Evolutionary conservation across 1,140 invertebrate genomes (phyloP), one percentile per base, ranked within the genome.

Genomic region (Rhagoletis zephyria): DNA sequence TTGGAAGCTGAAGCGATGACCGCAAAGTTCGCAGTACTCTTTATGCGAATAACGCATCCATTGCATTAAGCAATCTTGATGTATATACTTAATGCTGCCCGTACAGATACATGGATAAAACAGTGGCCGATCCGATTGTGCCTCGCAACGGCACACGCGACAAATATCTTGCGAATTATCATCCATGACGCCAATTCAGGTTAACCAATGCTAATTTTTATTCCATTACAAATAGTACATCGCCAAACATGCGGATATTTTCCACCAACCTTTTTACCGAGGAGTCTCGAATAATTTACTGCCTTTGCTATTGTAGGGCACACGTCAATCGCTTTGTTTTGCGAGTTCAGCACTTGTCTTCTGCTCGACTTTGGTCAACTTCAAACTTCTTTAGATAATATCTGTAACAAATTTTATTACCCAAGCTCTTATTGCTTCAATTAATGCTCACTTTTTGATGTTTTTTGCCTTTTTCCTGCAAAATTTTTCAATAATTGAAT

Each of bases 21-120:
- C 98, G 93, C 99, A 99, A 89, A 99, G 94, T 94, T 99, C 99
- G 94, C 99, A 99, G 91, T 98, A 99, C 94, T 99, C 98, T 94
- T 99, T 99, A 87, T 98, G 95, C 70, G 98, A 99, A 93, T 99
- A 99, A 87, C 96, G 95, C 96, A 97, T 97, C 97, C 97, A 97
- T 93, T 97, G 97, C 88, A 97, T 95, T 59, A 97, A 93, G 92
- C 97, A 98, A 91, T 97, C 97, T 93, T 99, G 98, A 93, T 99
- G 99, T 74, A 99, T 99, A 95, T 97, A 99, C 94, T 99, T 99
- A 88, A 99, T 99, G 89, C 97, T 99, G 67, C 99, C 99, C 12
- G 98, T 99, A 93, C 99, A 99, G 85, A 99, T 98, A 93, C 99
- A 99, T 0, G 99, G 99, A 94, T 99, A 98, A 93, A 98, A 99